Evolutionary conservation across 2,113 vertebrate species (phyloP).

Genomic region (Azemiops feae): DNA sequence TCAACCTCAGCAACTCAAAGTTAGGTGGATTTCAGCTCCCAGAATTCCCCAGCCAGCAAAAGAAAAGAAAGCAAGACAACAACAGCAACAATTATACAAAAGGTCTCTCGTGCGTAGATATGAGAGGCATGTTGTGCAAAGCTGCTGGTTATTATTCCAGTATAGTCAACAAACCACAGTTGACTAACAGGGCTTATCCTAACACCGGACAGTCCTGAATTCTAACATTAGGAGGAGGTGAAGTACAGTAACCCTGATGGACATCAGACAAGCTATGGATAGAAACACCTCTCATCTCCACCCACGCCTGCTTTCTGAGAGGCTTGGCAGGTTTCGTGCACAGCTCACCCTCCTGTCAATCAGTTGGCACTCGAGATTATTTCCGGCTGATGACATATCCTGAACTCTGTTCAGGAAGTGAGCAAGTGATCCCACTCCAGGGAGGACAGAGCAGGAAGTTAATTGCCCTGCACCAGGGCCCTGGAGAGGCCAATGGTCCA

Average conservation of each 20-base stretch:
- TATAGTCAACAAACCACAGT: neutral
- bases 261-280: neutral
- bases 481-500: constrained; percentile 8
- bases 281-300: neutral
- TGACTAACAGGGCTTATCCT: neutral
- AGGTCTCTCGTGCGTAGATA: neutral
- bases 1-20: neutral
- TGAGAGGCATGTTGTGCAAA: neutral
- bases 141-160: neutral
- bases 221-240: neutral
- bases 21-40: neutral
- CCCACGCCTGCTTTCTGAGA: neutral
- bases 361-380: too few relatives aligned
- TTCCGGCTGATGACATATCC: neutral
- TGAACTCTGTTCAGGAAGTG: neutral
- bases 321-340: neutral
- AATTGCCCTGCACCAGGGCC: neutral
- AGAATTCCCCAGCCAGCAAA: neutral
- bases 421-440: neutral
- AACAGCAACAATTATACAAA: neutral
- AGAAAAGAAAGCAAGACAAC: neutral
- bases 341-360: neutral
- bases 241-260: neutral
- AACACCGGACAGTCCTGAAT: neutral
- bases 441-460: too few relatives aligned